Evolutionary conservation across 2,797 vertebrate genomes (phyloP).

Genomic region (Gadopsis marmoratus): DNA sequence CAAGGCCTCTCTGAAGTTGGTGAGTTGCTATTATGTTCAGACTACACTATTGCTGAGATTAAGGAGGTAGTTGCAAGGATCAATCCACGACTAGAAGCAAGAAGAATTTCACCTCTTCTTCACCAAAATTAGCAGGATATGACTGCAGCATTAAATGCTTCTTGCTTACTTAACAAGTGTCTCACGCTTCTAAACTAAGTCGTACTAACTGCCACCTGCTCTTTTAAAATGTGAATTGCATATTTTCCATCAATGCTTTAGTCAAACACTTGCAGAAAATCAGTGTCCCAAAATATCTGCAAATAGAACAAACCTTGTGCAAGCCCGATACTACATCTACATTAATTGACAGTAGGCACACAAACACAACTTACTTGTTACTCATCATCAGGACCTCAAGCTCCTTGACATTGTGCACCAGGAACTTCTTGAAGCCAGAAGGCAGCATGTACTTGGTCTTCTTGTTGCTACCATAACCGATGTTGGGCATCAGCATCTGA

Average conservation of each 20-base stretch:
- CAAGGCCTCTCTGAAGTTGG: neutral
- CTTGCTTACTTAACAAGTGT: neutral
- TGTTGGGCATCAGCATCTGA: constrained; percentile 99
- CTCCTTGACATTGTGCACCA: constrained; percentile 97
- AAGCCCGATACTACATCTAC: neutral
- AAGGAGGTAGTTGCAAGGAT: too few species aligned
- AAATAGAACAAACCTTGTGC: neutral
- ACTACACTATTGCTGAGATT: too few species aligned
- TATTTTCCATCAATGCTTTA: neutral
- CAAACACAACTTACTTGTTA: constrained; percentile 91
- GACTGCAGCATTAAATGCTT: neutral
- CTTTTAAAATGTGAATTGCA: neutral
- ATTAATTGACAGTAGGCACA: too few species aligned
- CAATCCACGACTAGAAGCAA: too few species aligned
- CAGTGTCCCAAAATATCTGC: neutral
- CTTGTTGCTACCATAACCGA: constrained; percentile 98
- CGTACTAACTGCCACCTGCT: neutral
- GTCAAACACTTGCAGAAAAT: neutral
- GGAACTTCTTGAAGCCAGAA: constrained; percentile 95
- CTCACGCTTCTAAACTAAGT: neutral
- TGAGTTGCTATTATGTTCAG: neutral
- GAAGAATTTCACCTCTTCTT: too few species aligned
- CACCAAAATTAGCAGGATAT: neutral
- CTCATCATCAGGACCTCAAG: constrained; percentile 98
- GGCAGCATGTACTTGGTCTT: constrained; percentile 99